These are phyloP conservation scores for Dastarcus helophoroides DNA, from an alignment of 2,888 invertebrate genomes.

Conservation along the genomic window DNA sequence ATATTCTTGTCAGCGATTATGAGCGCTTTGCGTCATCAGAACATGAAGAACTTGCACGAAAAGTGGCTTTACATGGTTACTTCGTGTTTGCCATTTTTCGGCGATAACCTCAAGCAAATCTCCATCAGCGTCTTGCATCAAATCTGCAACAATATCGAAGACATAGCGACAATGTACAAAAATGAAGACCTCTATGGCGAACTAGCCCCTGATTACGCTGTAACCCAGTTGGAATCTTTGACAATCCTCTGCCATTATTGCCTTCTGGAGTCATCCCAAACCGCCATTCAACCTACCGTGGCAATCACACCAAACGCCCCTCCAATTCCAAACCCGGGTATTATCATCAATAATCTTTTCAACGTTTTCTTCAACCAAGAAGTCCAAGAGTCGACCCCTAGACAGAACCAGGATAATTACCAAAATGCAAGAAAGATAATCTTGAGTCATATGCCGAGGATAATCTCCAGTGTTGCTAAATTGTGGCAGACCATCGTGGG, in stretches of 20 bases:
- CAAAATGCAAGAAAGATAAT: conserved; percentile 58
- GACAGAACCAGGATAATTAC: conserved; percentile 35
- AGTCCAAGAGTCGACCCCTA: conserved; percentile 31
- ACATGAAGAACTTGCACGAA: conserved; percentile 61
- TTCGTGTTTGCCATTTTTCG: conserved; percentile 68
- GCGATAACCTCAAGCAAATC: conserved; percentile 62
- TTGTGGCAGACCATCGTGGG: conserved; percentile 62
- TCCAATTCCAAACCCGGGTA: conserved; percentile 50
- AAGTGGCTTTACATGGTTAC: conserved; percentile 76
- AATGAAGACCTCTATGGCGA: conserved; percentile 35
- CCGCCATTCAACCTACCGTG: conserved; percentile 28
- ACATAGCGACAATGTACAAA: conserved; percentile 34
- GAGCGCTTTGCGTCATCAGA: conserved; percentile 60
- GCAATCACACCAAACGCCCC: conserved; percentile 34
- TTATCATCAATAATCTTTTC: conserved; percentile 68
- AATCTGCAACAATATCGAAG: conserved; percentile 65
- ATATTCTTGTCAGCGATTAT: conserved; percentile 72
- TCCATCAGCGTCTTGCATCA: conserved; percentile 70
- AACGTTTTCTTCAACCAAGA: conserved; percentile 65
- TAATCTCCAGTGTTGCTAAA: conserved; percentile 66
- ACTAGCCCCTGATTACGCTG: conserved; percentile 64
- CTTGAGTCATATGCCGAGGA: conserved; percentile 66
- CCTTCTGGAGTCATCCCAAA: conserved; percentile 50
- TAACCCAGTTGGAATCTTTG: conserved; percentile 65
- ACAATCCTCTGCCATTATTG: conserved; percentile 73